Evolutionary conservation across 2,888 invertebrate species (phyloP).

Genomic region (Tetrapedia diversipes): DNA sequence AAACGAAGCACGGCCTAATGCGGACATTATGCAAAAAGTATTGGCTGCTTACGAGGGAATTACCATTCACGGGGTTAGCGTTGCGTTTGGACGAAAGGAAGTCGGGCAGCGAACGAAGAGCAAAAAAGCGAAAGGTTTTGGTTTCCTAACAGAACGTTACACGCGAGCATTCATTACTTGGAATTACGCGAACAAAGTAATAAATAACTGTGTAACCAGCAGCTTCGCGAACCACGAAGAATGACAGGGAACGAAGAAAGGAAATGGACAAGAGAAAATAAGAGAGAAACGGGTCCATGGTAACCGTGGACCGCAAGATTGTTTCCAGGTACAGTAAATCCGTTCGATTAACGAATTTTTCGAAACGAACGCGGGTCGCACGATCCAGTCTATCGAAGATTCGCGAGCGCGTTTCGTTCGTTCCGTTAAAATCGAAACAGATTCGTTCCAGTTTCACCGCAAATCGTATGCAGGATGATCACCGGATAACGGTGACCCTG

Average conservation of each 20-base stretch:
- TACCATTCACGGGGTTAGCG: too few relatives aligned
- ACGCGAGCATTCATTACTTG: constrained; percentile 43
- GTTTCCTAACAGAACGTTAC: constrained; percentile 46
- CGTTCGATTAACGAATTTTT: neutral
- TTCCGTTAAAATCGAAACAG: neutral
- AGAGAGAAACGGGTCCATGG: neutral
- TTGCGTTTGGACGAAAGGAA: too few relatives aligned
- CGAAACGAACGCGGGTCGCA: neutral
- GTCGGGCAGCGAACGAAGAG: neutral
- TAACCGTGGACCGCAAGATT: constrained; percentile 21
- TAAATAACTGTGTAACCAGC: constrained; percentile 18
- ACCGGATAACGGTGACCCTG: constrained; percentile 74
- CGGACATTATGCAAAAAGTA: constrained; percentile 18
- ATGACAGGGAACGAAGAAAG: neutral
- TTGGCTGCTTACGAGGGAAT: constrained; percentile 6
- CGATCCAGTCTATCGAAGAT: neutral
- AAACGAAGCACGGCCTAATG: neutral
- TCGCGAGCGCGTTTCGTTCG: too few relatives aligned
- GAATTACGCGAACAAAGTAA: constrained; percentile 21
- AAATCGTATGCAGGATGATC: constrained; percentile 41
- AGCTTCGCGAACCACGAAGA: constrained; percentile 23
- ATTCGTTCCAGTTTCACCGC: constrained; percentile 59
- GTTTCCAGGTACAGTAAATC: constrained; percentile 8
- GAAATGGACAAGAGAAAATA: neutral
- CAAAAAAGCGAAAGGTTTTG: constrained; percentile 1